Conservation (phyloP, 2,113 vertebrate genomes). For the Mormoops blainvillei region DNA sequence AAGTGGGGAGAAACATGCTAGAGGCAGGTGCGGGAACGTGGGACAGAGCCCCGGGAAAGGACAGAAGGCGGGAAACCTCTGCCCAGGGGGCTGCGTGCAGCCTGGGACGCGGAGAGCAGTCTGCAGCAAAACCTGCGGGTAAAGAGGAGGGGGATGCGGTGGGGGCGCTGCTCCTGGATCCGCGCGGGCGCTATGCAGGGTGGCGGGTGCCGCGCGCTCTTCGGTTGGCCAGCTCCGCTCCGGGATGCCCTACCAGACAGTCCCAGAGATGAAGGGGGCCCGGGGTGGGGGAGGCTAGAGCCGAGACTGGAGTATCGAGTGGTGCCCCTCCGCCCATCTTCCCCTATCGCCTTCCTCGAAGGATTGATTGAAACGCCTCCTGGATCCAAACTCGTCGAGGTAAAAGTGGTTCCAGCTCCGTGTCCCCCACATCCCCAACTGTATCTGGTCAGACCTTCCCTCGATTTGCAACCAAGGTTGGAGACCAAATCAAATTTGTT, state of each 20-base stretch:
- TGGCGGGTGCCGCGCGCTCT: not conserved
- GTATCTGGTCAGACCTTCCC: no score
- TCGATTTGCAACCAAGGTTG: not conserved
- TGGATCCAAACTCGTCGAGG: not conserved
- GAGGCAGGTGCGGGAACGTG: no score
- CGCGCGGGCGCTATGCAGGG: not conserved
- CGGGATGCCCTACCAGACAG: not conserved
- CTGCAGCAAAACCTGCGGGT: not conserved
- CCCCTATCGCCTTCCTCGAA: not conserved
- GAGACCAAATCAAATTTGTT: not conserved
- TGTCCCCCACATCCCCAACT: not conserved
- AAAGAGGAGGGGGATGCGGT: fast-evolving
- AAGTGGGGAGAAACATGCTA: not conserved
- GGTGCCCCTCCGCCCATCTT: not conserved
- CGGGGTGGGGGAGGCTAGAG: not conserved
- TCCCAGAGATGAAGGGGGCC: not conserved
- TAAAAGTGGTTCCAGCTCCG: not conserved
- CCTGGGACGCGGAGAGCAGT: not conserved
- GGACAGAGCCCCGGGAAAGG: not conserved
- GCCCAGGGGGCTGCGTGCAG: no score
- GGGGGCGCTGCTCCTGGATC: not conserved
- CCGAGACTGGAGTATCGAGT: not conserved
- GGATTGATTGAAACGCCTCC: not conserved
- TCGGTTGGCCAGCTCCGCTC: constrained; percentile 37
- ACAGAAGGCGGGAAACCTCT: not conserved